Conservation (phyloP, 2,797 vertebrate species). For the Chrosomus eos region DNA sequence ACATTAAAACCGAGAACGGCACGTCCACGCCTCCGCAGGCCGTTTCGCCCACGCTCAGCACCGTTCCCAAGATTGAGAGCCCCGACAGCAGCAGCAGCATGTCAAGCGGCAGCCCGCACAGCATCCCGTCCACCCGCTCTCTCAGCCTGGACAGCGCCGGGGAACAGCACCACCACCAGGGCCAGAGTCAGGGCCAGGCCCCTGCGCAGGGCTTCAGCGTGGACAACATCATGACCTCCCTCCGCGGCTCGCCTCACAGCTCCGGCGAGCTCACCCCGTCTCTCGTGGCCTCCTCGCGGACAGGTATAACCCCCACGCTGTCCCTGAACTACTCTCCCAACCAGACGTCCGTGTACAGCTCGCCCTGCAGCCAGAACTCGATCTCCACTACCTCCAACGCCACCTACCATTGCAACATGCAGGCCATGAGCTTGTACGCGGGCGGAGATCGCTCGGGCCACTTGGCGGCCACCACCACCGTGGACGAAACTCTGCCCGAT, state of each 20-base stretch:
- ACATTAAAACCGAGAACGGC: constrained; percentile 97
- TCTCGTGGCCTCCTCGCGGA: constrained; percentile 79
- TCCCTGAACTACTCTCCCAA: constrained; percentile 84
- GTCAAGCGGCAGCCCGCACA: constrained; percentile 89
- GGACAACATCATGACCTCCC: constrained; percentile 96
- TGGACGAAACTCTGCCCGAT: constrained; percentile 90
- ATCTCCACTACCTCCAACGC: constrained; percentile 83
- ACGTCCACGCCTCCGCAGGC: constrained; percentile 88
- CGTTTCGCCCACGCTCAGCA: constrained; percentile 83
- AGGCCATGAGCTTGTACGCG: constrained; percentile 95
- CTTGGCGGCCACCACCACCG: constrained; percentile 80
- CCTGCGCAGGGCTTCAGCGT: constrained; percentile 92
- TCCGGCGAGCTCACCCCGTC: constrained; percentile 79
- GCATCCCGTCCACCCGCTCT: constrained; percentile 83
- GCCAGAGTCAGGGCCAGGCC: constrained; percentile 80
- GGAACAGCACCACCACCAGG: constrained; percentile 74
- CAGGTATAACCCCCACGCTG: constrained; percentile 82
- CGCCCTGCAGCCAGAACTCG: constrained; percentile 89
- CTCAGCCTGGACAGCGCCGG: constrained; percentile 86
- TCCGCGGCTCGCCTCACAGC: constrained; percentile 89
- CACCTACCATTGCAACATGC: constrained; percentile 97
- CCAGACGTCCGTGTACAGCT: constrained; percentile 88
- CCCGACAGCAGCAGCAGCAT: constrained; percentile 93
- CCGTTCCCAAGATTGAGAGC: constrained; percentile 93
- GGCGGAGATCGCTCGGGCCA: constrained; percentile 83